phyloP scores from a whole-genome alignment of 2,113 vertebrate genomes.

The Apodemus speciosus region DNA sequence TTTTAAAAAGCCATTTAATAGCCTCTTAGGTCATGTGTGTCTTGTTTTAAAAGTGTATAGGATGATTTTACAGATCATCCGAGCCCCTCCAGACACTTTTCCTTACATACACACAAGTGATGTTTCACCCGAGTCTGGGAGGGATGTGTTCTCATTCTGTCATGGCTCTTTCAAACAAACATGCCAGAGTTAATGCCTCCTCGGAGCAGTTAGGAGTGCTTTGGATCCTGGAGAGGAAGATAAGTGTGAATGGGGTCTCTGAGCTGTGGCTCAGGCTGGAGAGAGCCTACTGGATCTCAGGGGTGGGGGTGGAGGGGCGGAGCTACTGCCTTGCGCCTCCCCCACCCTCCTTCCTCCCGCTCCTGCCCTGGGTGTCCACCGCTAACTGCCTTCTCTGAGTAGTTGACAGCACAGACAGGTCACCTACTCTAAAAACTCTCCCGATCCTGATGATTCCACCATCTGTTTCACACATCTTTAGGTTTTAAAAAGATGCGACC shows the following conservation, averaged over 20 bases:
- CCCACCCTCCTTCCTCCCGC: too few relatives aligned
- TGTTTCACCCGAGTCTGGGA: constrained; percentile 15
- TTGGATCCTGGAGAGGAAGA: constrained; percentile 31
- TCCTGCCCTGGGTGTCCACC: background rate
- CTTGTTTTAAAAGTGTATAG: background rate
- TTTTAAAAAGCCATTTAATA: constrained; percentile 20
- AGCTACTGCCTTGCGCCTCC: background rate
- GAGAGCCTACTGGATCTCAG: background rate
- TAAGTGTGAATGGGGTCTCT: background rate
- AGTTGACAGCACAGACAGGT: background rate
- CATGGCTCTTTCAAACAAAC: background rate
- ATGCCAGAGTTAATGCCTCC: background rate
- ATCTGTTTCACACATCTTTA: constrained; percentile 36
- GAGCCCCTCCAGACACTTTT: background rate
- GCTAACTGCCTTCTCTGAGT: constrained; percentile 23
- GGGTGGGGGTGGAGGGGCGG: background rate
- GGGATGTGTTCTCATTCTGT: background rate
- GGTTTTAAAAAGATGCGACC: constrained; percentile 35
- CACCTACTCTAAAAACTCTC: constrained; percentile 42
- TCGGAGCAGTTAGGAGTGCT: constrained; percentile 1
- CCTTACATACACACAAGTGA: background rate
- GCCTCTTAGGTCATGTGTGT: constrained; percentile 7
- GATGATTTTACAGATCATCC: constrained; percentile 1
- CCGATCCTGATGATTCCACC: constrained; percentile 10
- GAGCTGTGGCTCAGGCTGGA: background rate